Evolutionary conservation across 2,888 invertebrate genomes (phyloP).

Genomic region (Andrena hattorfiana): DNA sequence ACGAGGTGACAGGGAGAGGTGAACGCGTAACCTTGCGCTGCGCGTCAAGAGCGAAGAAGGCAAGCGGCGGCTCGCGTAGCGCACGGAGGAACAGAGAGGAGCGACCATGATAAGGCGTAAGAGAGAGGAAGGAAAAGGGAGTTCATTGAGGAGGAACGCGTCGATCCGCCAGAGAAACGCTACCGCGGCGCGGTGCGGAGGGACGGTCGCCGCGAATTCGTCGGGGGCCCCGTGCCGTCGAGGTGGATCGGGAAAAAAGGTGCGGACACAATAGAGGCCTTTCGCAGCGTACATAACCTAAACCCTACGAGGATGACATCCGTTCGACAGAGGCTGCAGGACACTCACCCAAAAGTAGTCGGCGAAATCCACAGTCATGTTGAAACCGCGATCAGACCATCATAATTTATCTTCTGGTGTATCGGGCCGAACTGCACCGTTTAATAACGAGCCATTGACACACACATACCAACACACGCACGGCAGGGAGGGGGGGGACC

Average conservation of each 20-base stretch:
- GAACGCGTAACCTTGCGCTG: constrained; percentile 52
- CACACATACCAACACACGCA: constrained; percentile 41
- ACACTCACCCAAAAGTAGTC: constrained; percentile 87
- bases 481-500: not conserved
- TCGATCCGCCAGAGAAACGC: constrained; percentile 25
- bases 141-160: constrained; percentile 42
- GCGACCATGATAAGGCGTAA: constrained; percentile 25
- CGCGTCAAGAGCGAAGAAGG: constrained; percentile 38
- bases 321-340: constrained; percentile 22
- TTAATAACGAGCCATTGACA: constrained; percentile 50
- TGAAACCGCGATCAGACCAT: constrained; percentile 82
- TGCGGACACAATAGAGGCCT: not conserved
- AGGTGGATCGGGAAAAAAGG: not conserved
- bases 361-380: constrained; percentile 87
- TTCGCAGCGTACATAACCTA: constrained; percentile 53
- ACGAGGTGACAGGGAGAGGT: constrained; percentile 33
- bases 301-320: constrained; percentile 45
- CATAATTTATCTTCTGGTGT: constrained; percentile 67
- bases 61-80: constrained; percentile 32
- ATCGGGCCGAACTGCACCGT: constrained; percentile 57
- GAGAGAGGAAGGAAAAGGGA: constrained; percentile 16
- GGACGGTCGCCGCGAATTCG: not conserved
- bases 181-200: constrained; percentile 13
- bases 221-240: not conserved
- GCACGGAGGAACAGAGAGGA: constrained; percentile 26